Evolutionary conservation across 2,797 vertebrate species (phyloP).

Genomic region (Discoglossus pictus): DNA sequence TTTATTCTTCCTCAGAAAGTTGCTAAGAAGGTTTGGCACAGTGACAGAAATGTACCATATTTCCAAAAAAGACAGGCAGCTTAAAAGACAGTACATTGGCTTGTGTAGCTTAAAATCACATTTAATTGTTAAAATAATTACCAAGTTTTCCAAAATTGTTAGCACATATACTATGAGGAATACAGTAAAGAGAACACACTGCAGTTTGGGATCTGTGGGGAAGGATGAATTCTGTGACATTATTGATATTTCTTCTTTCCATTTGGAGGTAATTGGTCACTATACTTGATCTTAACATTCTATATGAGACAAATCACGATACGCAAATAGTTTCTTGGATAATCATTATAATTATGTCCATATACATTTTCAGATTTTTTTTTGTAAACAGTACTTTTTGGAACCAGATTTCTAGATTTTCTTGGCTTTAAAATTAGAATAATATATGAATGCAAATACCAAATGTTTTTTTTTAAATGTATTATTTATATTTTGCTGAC

Average conservation of each 20-base stretch:
- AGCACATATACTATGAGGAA: constrained; percentile 62
- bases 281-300: too few species aligned
- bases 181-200: constrained; percentile 59
- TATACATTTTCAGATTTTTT: too few species aligned
- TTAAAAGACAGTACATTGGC: constrained; percentile 69
- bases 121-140: constrained; percentile 58
- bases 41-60: constrained; percentile 69
- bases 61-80: constrained; percentile 66
- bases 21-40: constrained; percentile 64
- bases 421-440: too few species aligned
- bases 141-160: constrained; percentile 64
- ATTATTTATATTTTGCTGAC: too few species aligned
- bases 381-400: too few species aligned
- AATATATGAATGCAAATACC: too few species aligned
- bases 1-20: constrained; percentile 53
- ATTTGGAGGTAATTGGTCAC: neutral
- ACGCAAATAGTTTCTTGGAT: too few species aligned
- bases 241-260: constrained; percentile 51
- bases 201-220: constrained; percentile 51
- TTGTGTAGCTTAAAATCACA: constrained; percentile 59
- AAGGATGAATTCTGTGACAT: constrained; percentile 65
- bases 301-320: too few species aligned
- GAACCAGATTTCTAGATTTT: too few species aligned
- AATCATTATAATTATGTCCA: too few species aligned
- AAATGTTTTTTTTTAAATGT: too few species aligned